Evolutionary conservation across 2,888 invertebrate genomes (phyloP), one percentile per base, ranked within the genome.

Genomic region (Drosophila pegasa): DNA sequence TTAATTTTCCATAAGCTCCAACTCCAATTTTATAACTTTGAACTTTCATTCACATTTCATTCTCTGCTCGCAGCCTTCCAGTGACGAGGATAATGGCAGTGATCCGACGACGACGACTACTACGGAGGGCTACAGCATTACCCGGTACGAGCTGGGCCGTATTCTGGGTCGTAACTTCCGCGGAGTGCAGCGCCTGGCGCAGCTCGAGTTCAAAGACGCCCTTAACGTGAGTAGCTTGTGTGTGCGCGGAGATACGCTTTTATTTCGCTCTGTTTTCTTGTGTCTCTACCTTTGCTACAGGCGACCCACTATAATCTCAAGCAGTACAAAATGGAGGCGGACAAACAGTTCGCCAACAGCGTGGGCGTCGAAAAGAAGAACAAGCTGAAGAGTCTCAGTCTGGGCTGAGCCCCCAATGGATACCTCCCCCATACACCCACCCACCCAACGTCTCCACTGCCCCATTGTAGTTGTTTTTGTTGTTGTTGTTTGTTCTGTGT

Each of bases 101-200:
- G 79, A 75, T 54, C 80, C 75, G 41, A 40, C 84, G 7, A 83
- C 83, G 29, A 78, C 83, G 25, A 79, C 90, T 4, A 92, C 92
- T 2, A 92, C 92, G 0, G 92, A 92, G 62, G 70, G 72, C 10
- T 92, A 89, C 77, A 74, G 87, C 25, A 90, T 92, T 40, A 89
- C 92, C 3, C 89, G 92, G 10, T 91, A 90, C 69, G 92, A 92
- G 60, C 68, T 92, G 56, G 92, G 92, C 3, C 85, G 88, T 10
- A 91, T 92, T 54, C 65, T 91, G 31, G 92, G 91, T 4, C 88
- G 92, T 7, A 92, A 92, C 74, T 91, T 88, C 48, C 88, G 92
- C 8, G 92, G 92, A 3, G 72, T 92, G 0, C 85, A 92, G 52
- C 92, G 91, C 58, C 56, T 92, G 63, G 84, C 89, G 10, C 78